Evolutionary conservation across 1,140 invertebrate genomes (phyloP).

Genomic region (Drosophila rufa): DNA sequence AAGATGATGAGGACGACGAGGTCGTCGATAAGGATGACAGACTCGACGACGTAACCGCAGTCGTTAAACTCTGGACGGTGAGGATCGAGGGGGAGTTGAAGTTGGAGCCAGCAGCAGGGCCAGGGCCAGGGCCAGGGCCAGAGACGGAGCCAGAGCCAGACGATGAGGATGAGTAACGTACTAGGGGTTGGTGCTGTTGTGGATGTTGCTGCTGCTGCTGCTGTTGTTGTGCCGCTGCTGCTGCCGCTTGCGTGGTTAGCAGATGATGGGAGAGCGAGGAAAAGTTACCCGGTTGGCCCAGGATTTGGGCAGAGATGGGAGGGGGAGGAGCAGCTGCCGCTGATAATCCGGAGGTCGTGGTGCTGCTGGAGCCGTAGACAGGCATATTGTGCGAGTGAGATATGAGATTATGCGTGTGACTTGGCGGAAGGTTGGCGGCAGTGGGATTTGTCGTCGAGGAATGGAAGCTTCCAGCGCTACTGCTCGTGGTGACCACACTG

Average conservation of each 20-base stretch:
- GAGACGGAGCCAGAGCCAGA: neutral
- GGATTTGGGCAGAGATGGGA: slow-evolving; percentile 55
- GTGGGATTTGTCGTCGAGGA: slow-evolving; percentile 38
- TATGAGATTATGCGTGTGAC: slow-evolving; percentile 27
- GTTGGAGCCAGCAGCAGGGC: slow-evolving; percentile 20
- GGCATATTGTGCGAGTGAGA: slow-evolving; percentile 57
- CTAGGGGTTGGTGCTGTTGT: slow-evolving; percentile 38
- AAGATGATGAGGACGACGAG: slow-evolving; percentile 44
- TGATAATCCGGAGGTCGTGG: slow-evolving; percentile 40
- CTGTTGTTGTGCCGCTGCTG: slow-evolving; percentile 16
- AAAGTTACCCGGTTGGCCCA: slow-evolving; percentile 61
- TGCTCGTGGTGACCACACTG: slow-evolving; percentile 21
- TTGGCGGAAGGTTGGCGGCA: slow-evolving; percentile 19
- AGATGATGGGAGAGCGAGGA: slow-evolving; percentile 59
- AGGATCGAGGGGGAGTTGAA: slow-evolving; percentile 46
- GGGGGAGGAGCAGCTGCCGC: slow-evolving; percentile 17
- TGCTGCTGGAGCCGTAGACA: slow-evolving; percentile 28
- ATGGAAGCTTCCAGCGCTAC: slow-evolving; percentile 35
- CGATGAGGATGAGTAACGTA: slow-evolving; percentile 41
- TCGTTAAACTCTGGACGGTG: slow-evolving; percentile 59
- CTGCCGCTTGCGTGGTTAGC: slow-evolving; percentile 46
- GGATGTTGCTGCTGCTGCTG: slow-evolving; percentile 10
- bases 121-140: neutral
- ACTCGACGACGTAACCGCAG: slow-evolving; percentile 48
- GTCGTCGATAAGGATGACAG: slow-evolving; percentile 40